phyloP scores from a whole-genome alignment of 1,140 invertebrate species.

The Drosophila bipectinata region DNA sequence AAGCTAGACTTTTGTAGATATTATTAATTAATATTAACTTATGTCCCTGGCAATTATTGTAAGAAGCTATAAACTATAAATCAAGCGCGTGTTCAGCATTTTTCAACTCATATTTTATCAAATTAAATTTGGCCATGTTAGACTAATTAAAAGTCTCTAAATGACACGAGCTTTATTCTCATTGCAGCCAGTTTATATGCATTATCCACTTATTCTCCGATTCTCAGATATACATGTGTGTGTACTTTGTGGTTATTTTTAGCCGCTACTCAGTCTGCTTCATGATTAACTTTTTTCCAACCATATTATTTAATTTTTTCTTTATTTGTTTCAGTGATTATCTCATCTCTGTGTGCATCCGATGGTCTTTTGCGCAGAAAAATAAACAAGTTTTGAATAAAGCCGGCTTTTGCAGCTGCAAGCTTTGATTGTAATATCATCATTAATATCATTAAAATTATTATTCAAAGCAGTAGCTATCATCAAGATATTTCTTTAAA shows the following conservation, averaged over 20 bases:
- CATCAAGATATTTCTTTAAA: background rate
- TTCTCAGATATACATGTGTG: constrained; percentile 9
- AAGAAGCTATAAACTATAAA: constrained; percentile 2
- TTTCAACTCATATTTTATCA: constrained; percentile 20
- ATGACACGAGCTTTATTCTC: constrained; percentile 30
- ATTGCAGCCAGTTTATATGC: constrained; percentile 15
- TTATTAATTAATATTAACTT: background rate
- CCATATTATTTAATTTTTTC: constrained; percentile 4
- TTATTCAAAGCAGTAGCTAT: too few species aligned
- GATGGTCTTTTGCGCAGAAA: constrained; percentile 37
- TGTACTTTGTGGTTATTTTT: constrained; percentile 42
- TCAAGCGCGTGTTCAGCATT: background rate
- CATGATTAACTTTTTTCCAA: constrained; percentile 42
- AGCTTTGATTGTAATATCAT: background rate
- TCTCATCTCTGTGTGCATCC: constrained; percentile 77
- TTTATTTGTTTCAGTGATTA: constrained; percentile 54
- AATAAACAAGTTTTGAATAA: constrained; percentile 27
- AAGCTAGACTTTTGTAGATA: background rate
- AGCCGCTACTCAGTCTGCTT: constrained; percentile 7
- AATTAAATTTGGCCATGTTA: constrained; percentile 36
- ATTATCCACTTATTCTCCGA: constrained; percentile 30
- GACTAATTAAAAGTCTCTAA: constrained; percentile 43
- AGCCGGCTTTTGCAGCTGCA: constrained; percentile 14
- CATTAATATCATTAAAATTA: background rate
- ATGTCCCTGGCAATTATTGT: background rate